These are phyloP conservation scores for Cancer borealis DNA, from an alignment of 2,888 invertebrate species.

Conservation along the genomic window DNA sequence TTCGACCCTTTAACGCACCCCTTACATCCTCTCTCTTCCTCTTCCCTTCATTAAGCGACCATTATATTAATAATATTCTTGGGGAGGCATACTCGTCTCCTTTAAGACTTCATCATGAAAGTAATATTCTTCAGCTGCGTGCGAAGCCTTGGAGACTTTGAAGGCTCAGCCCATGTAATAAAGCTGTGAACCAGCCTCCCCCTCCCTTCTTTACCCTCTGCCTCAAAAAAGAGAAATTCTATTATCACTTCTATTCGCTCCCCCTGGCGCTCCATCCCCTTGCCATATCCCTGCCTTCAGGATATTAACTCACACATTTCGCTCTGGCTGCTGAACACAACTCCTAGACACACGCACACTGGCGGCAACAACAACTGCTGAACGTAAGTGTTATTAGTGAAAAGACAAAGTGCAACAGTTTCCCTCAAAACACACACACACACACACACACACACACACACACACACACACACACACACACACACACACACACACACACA, in stretches of 20 bases:
- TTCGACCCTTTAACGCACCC: not conserved
- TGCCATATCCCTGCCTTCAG: not conserved
- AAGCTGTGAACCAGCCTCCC: conserved; percentile 43
- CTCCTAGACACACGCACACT: not conserved
- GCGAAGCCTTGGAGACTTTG: conserved; percentile 65
- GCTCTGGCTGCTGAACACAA: not conserved
- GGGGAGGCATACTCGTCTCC: conserved; percentile 42
- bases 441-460: not conserved
- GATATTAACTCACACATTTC: conserved; percentile 14
- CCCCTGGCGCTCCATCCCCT: not conserved
- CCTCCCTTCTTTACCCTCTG: not conserved
- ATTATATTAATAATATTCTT: conserved; percentile 62
- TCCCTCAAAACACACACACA: too few relatives aligned
- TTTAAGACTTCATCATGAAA: conserved; percentile 58
- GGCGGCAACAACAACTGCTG: not conserved
- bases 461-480: conserved; percentile 3
- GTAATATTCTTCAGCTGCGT: conserved; percentile 67
- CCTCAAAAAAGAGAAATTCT: conserved; percentile 41
- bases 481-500: not conserved
- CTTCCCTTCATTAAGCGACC: conserved; percentile 59
- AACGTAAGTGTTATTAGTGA: not conserved
- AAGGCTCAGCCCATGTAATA: conserved; percentile 67
- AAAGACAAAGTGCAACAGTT: not conserved
- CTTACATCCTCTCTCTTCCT: not conserved
- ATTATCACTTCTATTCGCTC: conserved; percentile 8